These are phyloP conservation scores for Chrysomela aeneicollis DNA, from an alignment of 2,888 invertebrate species.

Conservation along the genomic window DNA sequence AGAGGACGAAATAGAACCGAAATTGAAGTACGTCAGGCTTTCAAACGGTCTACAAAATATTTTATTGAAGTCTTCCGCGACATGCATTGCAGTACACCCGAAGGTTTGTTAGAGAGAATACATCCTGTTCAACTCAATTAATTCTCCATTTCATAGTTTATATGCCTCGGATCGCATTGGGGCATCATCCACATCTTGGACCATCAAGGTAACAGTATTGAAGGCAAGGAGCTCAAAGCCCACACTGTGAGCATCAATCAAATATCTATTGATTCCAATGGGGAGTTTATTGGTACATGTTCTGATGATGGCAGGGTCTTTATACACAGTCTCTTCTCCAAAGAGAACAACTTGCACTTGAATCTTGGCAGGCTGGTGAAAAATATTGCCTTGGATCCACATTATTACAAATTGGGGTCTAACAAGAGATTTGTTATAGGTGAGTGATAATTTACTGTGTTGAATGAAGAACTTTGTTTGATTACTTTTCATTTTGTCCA, in stretches of 20 bases:
- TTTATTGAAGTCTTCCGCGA: conserved; percentile 84
- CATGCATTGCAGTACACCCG: conserved; percentile 91
- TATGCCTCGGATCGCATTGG: conserved; percentile 92
- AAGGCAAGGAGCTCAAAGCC: conserved; percentile 74
- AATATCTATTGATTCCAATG: conserved; percentile 91
- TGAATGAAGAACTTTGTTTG: too few species aligned
- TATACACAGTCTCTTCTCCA: conserved; percentile 86
- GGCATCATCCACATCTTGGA: conserved; percentile 90
- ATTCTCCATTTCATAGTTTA: conserved; percentile 68
- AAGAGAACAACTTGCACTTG: conserved; percentile 82
- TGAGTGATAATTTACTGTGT: conserved; percentile 55
- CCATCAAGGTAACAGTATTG: conserved; percentile 86
- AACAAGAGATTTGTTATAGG: conserved; percentile 87
- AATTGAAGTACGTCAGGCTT: conserved; percentile 89
- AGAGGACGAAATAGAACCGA: conserved; percentile 79
- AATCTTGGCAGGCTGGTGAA: conserved; percentile 82
- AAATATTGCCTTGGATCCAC: conserved; percentile 86
- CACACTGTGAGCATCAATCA: conserved; percentile 94
- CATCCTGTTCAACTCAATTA: not conserved
- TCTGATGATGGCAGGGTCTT: conserved; percentile 90
- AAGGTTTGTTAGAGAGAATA: conserved; percentile 67
- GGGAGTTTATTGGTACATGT: conserved; percentile 89
- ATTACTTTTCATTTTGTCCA: conserved; percentile 9
- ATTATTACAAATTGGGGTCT: conserved; percentile 73
- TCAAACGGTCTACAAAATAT: conserved; percentile 87